Evolutionary conservation across 1,140 invertebrate genomes (phyloP), one percentile per base, ranked within the genome.

Genomic region (Drosophila asahinai): DNA sequence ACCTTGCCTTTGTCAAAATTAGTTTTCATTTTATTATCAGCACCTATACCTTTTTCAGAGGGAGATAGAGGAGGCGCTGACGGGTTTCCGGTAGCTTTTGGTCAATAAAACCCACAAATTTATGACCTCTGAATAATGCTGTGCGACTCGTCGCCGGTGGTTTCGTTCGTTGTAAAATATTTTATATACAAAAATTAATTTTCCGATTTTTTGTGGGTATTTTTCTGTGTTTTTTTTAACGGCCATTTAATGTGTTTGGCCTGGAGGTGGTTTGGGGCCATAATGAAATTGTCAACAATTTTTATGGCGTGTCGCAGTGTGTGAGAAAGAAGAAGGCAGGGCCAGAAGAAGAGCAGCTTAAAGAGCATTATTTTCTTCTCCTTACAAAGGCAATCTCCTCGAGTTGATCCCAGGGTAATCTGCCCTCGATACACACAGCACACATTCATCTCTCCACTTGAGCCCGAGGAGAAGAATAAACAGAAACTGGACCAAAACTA

Each of bases 401-500:
- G 70, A 75, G 22, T 43, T 74, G 58, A 71, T 71, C 67, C 62
- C 67, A 68, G 49, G 63, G 49, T 70, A 68, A 71, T 68, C 67
- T 30, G 40, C 38, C 63, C 48, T 68, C 61, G 63, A 71, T 47
- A 70, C 51, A 57, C 67, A 36, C 8, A 45, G 38, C 63, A 49
- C 65, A 48, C 42, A 75, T 74, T 63, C 68, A 74, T 74, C 72
- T 74, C 49, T 36, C 19, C 67, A 71, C 67, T 73, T 58, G 67
- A 73, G 70, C 54, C 6, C n/a, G 19, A 60, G 42, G 2, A 48
- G 68, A 51, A 66, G 66, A 61, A 57, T 72, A 64, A 83, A 77
- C 55, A 61, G 81, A 84, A 84, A 86, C 83, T 83, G 80, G 83
- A 86, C 83, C 80, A 73, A 59, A 87, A 80, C 83, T 87, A 87